phyloP scores from a whole-genome alignment of 2,113 vertebrate genomes.

The Acanthochromis polyacanthus region DNA sequence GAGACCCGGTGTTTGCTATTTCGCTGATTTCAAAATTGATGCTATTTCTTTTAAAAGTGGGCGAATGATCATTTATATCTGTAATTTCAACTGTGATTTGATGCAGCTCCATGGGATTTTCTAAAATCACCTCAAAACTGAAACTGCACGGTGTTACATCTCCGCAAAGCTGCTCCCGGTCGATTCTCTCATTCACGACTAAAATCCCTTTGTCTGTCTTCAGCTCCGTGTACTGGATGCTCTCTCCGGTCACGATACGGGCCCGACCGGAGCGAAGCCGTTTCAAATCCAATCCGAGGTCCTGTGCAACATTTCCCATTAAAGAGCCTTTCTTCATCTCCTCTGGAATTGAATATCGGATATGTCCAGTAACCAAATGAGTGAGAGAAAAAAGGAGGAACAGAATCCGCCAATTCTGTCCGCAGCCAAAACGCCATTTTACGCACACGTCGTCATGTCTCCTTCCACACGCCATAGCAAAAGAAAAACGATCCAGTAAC shows the following conservation, averaged over 20 bases:
- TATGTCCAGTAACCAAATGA: slow-evolving; percentile 70
- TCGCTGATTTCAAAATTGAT: slow-evolving; percentile 69
- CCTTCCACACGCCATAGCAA: slow-evolving; percentile 36
- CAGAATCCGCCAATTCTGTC: slow-evolving; percentile 2
- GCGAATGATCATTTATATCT: slow-evolving; percentile 75
- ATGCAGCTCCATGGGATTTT: slow-evolving; percentile 76
- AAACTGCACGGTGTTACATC: slow-evolving; percentile 71
- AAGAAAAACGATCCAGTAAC: background rate
- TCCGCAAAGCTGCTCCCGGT: slow-evolving; percentile 75
- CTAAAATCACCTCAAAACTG: slow-evolving; percentile 75
- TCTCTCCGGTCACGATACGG: slow-evolving; percentile 50
- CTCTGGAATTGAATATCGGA: slow-evolving; percentile 72
- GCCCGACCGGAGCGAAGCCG: slow-evolving; percentile 47
- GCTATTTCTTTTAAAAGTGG: slow-evolving; percentile 28
- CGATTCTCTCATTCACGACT: slow-evolving; percentile 71
- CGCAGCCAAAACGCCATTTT: slow-evolving; percentile 43
- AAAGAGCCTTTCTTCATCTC: slow-evolving; percentile 67
- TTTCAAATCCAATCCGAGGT: slow-evolving; percentile 53
- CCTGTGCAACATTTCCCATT: slow-evolving; percentile 64
- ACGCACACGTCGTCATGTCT: background rate
- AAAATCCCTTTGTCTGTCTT: slow-evolving; percentile 71
- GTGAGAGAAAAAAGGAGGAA: slow-evolving; percentile 9
- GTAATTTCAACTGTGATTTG: slow-evolving; percentile 64
- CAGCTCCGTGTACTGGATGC: slow-evolving; percentile 64
- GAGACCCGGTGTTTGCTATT: slow-evolving; percentile 25